Conservation (phyloP, 2,113 vertebrate genomes). For the Pluvianellus socialis region DNA sequence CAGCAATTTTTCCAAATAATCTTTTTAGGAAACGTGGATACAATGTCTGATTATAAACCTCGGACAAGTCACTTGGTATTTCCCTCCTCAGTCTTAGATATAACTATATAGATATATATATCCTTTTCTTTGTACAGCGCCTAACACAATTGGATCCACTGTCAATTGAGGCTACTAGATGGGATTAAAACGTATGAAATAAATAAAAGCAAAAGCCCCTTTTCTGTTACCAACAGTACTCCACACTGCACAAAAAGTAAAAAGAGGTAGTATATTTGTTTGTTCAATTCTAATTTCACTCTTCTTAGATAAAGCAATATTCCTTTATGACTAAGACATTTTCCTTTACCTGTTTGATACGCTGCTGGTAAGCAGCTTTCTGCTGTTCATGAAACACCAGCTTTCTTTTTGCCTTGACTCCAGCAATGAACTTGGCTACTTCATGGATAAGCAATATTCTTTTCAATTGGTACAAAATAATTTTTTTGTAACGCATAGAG, state of each 20-base stretch:
- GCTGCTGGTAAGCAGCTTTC: neutral
- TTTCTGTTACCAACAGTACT: neutral
- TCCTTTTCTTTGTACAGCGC: neutral
- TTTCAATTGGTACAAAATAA: neutral
- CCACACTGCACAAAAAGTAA: neutral
- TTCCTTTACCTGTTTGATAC: neutral
- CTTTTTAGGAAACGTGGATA: neutral
- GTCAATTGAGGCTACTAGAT: neutral
- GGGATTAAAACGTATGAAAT: neutral
- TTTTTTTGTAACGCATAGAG: neutral
- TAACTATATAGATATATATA: neutral
- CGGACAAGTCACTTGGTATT: neutral
- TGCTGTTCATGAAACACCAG: neutral
- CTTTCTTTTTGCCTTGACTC: neutral
- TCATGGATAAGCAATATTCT: neutral
- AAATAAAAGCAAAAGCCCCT: neutral
- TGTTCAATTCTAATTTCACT: neutral
- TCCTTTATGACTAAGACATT: too few relatives aligned
- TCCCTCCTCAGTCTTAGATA: neutral
- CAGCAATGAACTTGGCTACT: neutral
- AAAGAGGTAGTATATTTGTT: neutral
- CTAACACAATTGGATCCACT: neutral
- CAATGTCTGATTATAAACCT: neutral
- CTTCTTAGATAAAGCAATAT: neutral
- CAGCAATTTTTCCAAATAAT: neutral